Evolutionary conservation across 2,888 invertebrate genomes (phyloP).

Genomic region (Rhabditophanes sp.): DNA sequence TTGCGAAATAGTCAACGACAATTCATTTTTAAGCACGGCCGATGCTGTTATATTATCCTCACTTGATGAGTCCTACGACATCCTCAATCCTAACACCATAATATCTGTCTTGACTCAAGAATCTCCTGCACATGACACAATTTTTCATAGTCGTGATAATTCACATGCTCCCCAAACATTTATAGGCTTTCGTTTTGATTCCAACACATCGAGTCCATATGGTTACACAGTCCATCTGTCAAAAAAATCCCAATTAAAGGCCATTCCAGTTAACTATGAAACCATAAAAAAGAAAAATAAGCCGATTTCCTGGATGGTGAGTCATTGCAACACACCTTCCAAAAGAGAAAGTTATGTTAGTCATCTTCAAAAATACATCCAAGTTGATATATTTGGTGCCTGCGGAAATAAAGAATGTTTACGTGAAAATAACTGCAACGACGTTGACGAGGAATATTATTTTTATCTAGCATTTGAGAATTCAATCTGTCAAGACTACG

Average conservation of each 20-base stretch:
- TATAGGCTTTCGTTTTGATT: slow-evolving; percentile 38
- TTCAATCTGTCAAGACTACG: slow-evolving; percentile 40
- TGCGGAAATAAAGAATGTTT: slow-evolving; percentile 32
- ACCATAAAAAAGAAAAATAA: slow-evolving; percentile 20
- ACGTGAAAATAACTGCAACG: slow-evolving; percentile 22
- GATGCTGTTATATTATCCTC: too few species aligned
- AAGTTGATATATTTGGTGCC: slow-evolving; percentile 35
- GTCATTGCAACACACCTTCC: slow-evolving; percentile 32
- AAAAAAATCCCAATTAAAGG: slow-evolving; percentile 9
- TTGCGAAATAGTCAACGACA: slow-evolving; percentile 21
- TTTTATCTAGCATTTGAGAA: slow-evolving; percentile 42
- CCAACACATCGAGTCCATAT: slow-evolving; percentile 33
- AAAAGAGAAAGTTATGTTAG: slow-evolving; percentile 22
- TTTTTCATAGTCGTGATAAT: too few species aligned
- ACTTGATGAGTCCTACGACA: too few species aligned
- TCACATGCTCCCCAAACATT: too few species aligned
- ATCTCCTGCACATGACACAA: too few species aligned
- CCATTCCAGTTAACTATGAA: slow-evolving; percentile 7
- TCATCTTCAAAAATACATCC: slow-evolving; percentile 17
- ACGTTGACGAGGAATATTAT: slow-evolving; percentile 26
- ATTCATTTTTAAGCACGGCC: slow-evolving; percentile 7
- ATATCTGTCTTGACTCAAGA: too few species aligned
- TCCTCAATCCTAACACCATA: too few species aligned
- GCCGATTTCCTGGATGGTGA: slow-evolving; percentile 35
- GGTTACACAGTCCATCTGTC: slow-evolving; percentile 37